A percentile compares a stretch with the other conserved stretches of the same genome.
Conservation (phyloP, 2,888 invertebrate species). For the Drosophila lutescens region DNA sequence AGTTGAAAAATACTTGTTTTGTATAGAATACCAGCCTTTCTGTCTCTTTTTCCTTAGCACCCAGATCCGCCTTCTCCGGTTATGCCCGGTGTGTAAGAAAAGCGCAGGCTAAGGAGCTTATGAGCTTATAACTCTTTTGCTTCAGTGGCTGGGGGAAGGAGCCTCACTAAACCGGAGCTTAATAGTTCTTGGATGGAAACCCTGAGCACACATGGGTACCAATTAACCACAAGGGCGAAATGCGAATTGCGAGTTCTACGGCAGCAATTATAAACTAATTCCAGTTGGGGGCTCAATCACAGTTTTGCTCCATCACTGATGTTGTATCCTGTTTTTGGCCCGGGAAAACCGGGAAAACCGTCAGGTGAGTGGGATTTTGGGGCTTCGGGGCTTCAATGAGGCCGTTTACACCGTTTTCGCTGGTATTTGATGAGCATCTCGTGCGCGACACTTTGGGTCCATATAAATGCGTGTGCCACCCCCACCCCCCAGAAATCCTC, state of each 20-base stretch:
- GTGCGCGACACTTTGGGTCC: slow-evolving; percentile 28
- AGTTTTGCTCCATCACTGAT: slow-evolving; percentile 36
- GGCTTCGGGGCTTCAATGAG: slow-evolving; percentile 68
- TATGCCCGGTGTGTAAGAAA: slow-evolving; percentile 13
- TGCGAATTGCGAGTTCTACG: slow-evolving; percentile 18
- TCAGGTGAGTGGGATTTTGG: slow-evolving; percentile 25
- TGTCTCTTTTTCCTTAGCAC: not conserved
- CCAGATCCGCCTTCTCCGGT: not conserved
- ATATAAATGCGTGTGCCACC: slow-evolving; percentile 36
- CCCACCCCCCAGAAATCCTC: not conserved
- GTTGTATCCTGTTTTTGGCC: slow-evolving; percentile 10
- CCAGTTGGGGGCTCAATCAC: slow-evolving; percentile 40
- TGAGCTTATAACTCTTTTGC: slow-evolving; percentile 26
- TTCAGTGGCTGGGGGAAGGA: not conserved
- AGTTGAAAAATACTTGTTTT: not conserved
- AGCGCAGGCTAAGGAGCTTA: slow-evolving; percentile 29
- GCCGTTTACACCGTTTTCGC: slow-evolving; percentile 76
- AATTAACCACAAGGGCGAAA: slow-evolving; percentile 33
- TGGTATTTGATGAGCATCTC: slow-evolving; percentile 74
- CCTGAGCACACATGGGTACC: slow-evolving; percentile 22
- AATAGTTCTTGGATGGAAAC: slow-evolving; percentile 16
- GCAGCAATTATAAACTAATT: slow-evolving; percentile 43
- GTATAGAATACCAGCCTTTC: not conserved
- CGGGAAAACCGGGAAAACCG: not conserved
- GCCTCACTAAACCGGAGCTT: slow-evolving; percentile 9